Conservation (phyloP, 2,888 invertebrate species). For the Chrysolina haemoptera region DNA sequence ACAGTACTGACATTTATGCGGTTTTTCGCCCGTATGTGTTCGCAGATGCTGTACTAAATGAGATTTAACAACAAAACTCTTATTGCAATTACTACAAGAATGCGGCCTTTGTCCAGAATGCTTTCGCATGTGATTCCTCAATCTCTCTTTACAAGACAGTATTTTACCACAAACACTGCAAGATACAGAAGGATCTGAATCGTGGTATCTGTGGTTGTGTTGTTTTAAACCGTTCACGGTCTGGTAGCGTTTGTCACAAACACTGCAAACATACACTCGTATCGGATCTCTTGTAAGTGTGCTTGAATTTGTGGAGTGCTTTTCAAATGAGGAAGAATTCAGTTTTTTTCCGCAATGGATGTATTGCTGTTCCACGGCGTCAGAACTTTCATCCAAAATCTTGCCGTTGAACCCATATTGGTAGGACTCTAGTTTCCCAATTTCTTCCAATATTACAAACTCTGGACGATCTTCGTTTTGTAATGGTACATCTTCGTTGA, state of each 20-base stretch:
- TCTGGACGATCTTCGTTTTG: not conserved
- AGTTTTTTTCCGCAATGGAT: slow-evolving; percentile 42
- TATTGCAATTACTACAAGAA: slow-evolving; percentile 22
- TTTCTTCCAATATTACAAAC: not conserved
- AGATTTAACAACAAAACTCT: slow-evolving; percentile 18
- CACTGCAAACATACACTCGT: not conserved
- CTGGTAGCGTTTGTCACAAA: not conserved
- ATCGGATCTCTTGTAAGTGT: slow-evolving; percentile 3
- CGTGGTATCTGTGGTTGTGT: not conserved
- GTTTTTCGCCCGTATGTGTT: slow-evolving; percentile 75
- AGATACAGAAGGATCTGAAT: slow-evolving; percentile 46
- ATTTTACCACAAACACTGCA: slow-evolving; percentile 74
- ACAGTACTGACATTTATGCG: slow-evolving; percentile 74
- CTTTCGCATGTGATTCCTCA: slow-evolving; percentile 70
- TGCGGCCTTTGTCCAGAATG: slow-evolving; percentile 71
- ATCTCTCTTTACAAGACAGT: slow-evolving; percentile 68
- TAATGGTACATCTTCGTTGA: not conserved
- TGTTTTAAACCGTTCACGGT: not conserved
- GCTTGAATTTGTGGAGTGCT: slow-evolving; percentile 27
- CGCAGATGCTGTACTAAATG: slow-evolving; percentile 68
- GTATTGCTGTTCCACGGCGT: slow-evolving; percentile 5
- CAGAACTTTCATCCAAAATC: too few species aligned
- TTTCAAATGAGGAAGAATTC: slow-evolving; percentile 53
- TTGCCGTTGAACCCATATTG: too few species aligned
- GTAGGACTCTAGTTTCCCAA: too few species aligned